phyloP scores from a whole-genome alignment of 2,797 vertebrate species.

The Enteromius afrohamiltoni region DNA sequence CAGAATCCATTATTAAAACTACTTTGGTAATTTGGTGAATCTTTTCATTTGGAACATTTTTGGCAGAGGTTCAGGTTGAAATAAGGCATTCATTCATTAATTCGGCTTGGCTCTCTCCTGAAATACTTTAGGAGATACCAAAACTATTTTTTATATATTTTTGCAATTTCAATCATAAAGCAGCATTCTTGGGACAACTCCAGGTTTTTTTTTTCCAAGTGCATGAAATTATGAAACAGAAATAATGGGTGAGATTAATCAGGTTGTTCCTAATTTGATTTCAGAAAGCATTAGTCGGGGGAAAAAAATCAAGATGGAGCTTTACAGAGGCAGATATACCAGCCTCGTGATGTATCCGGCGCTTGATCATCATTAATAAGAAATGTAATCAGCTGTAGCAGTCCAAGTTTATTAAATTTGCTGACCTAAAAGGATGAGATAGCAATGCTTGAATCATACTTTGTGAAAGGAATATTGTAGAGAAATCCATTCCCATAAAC shows the following conservation, averaged over 20 bases:
- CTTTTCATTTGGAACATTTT: constrained; percentile 31
- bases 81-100: constrained; percentile 12
- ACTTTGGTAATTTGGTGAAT: constrained; percentile 38
- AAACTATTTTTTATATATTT: constrained; percentile 32
- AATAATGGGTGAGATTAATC: constrained; percentile 46
- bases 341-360: constrained; percentile 22
- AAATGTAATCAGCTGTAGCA: constrained; percentile 49
- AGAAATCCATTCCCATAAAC: neutral
- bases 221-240: constrained; percentile 42
- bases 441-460: constrained; percentile 20
- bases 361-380: constrained; percentile 47
- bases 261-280: constrained; percentile 49
- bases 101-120: constrained; percentile 25
- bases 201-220: constrained; percentile 15
- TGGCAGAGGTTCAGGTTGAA: constrained; percentile 25
- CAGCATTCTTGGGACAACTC: constrained; percentile 17
- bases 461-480: neutral
- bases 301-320: constrained; percentile 38
- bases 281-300: constrained; percentile 44
- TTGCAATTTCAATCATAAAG: constrained; percentile 5
- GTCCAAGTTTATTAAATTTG: constrained; percentile 50
- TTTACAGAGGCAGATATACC: neutral
- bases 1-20: constrained; percentile 37
- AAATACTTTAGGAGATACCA: constrained; percentile 16
- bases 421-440: constrained; percentile 38